These are phyloP conservation scores for Trypoxylon attenuatum DNA, from an alignment of 2,888 invertebrate genomes.

Conservation along the genomic window DNA sequence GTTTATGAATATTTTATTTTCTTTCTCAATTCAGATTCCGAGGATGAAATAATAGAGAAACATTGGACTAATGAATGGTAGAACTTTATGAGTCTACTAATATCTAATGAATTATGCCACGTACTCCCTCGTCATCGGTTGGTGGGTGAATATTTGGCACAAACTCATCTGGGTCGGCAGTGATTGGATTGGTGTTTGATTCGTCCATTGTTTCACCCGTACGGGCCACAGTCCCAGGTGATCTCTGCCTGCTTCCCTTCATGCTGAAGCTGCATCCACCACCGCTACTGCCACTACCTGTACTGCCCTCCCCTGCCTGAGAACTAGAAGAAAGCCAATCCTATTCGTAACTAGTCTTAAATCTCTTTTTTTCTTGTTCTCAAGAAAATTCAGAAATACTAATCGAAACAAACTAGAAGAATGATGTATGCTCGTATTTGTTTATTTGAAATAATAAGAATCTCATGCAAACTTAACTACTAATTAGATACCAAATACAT, in stretches of 20 bases:
- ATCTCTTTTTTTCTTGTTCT: not conserved
- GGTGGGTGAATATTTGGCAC: slow-evolving; percentile 67
- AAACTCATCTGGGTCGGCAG: slow-evolving; percentile 68
- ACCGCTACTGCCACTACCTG: slow-evolving; percentile 69
- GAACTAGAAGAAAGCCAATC: slow-evolving; percentile 50
- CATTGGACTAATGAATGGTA: too few relatives aligned
- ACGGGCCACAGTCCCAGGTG: slow-evolving; percentile 68
- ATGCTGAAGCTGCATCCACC: slow-evolving; percentile 59
- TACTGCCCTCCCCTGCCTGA: slow-evolving; percentile 69
- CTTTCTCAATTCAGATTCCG: too few relatives aligned
- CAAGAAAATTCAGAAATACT: not conserved
- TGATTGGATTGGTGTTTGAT: slow-evolving; percentile 61
- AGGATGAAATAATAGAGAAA: too few relatives aligned
- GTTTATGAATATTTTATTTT: too few relatives aligned
- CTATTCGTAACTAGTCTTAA: slow-evolving; percentile 2
- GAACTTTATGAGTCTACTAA: not conserved
- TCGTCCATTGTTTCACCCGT: slow-evolving; percentile 67
- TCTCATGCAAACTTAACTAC: too few relatives aligned
- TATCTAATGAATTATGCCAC: slow-evolving; percentile 29
- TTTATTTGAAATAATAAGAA: not conserved
- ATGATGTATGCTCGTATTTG: too few relatives aligned
- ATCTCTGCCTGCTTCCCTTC: slow-evolving; percentile 69
- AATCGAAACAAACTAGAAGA: not conserved
- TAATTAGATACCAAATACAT: too few relatives aligned
- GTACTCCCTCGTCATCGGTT: slow-evolving; percentile 70